Percentiles rank a stretch among this genome's conserved stretches.
Evolutionary conservation across 35 echinoderm and acorn worm genomes (phyloP).

Genomic region (Lytechinus variegatus): DNA sequence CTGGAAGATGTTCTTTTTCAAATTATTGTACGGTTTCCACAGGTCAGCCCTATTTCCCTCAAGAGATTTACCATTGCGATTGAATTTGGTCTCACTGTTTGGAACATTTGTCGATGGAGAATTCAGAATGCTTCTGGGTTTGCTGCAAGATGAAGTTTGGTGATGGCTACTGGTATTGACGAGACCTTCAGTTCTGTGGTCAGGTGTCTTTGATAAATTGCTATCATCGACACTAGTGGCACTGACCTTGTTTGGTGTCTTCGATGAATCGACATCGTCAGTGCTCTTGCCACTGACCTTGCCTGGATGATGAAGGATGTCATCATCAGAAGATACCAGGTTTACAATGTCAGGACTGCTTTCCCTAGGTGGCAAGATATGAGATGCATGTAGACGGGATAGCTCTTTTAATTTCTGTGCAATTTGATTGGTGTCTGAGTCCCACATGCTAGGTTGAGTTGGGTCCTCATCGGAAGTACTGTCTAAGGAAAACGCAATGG

Average conservation of each 20-base stretch:
- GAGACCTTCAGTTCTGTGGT: background rate
- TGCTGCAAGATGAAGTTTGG: background rate
- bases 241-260: background rate
- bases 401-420: background rate
- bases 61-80: background rate
- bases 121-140: background rate
- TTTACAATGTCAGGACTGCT: background rate
- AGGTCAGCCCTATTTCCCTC: background rate
- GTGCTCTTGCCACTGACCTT: background rate
- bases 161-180: background rate
- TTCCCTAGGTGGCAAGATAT: background rate
- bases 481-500: slow-evolving; percentile 17
- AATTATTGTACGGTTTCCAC: slow-evolving; percentile 19
- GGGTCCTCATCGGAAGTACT: background rate
- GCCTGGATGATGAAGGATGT: background rate
- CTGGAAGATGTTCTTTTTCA: slow-evolving; percentile 1
- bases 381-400: background rate
- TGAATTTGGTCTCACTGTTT: background rate
- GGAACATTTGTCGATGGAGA: background rate
- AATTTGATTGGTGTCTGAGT: background rate
- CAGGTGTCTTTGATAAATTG: background rate
- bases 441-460: slow-evolving; percentile 5
- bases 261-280: background rate
- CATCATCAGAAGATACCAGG: no score
- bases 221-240: background rate